Evolutionary conservation across 2,888 invertebrate species (phyloP).

Genomic region (Scrobipalpa costella): DNA sequence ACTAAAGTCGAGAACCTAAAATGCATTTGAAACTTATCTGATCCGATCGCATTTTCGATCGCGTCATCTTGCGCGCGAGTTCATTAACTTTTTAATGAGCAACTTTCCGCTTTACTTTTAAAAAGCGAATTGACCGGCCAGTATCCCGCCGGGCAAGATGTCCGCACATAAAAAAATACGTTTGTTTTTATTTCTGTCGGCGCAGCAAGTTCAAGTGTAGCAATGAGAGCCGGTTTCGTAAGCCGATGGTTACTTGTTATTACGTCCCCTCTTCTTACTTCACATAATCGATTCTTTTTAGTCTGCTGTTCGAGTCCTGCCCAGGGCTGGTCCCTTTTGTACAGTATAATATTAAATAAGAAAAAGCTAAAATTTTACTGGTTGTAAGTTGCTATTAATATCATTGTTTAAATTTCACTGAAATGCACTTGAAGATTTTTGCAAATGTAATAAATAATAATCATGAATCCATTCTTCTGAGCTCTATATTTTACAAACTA

Average conservation of each 20-base stretch:
- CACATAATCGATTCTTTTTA: slow-evolving; percentile 52
- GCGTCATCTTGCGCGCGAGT: background rate
- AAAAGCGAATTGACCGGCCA: background rate
- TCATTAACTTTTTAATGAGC: slow-evolving; percentile 13
- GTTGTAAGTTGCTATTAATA: no score
- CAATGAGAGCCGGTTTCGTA: slow-evolving; percentile 59
- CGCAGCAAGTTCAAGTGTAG: slow-evolving; percentile 59
- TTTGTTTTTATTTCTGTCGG: slow-evolving; percentile 39
- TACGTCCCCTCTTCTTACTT: slow-evolving; percentile 59
- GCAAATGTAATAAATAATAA: no score
- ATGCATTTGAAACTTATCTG: background rate
- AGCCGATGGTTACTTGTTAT: slow-evolving; percentile 58
- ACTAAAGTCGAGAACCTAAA: background rate
- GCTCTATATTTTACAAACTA: no score
- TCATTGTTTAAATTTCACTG: no score
- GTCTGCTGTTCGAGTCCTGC: slow-evolving; percentile 37
- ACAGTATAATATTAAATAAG: background rate
- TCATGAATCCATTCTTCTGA: no score
- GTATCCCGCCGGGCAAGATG: slow-evolving; percentile 6
- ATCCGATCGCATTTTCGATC: background rate
- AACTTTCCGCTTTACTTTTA: no score
- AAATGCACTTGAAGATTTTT: no score
- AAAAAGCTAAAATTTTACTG: no score
- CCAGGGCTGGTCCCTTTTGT: slow-evolving; percentile 31
- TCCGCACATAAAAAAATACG: slow-evolving; percentile 7